A percentile compares a stretch with the other conserved stretches of the same genome.
Conservation (phyloP, 35 echinoderm and acorn worm genomes). For the Hemicentrotus pulcherrimus region DNA sequence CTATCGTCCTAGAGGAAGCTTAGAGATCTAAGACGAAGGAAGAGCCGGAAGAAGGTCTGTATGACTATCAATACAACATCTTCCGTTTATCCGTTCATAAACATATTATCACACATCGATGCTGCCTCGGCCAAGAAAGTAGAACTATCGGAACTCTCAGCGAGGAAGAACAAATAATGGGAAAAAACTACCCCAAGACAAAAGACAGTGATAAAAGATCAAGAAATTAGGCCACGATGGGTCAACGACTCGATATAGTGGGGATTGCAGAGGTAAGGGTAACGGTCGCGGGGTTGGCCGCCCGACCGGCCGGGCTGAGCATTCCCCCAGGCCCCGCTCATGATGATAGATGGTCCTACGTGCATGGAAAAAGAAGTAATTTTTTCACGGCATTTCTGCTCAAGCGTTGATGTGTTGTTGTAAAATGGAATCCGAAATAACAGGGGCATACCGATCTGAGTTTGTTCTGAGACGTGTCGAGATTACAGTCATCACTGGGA, state of each 20-base stretch:
- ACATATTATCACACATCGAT: conserved; percentile 29
- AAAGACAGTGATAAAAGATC: conserved; percentile 49
- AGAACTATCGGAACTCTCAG: conserved; percentile 41
- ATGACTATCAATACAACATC: conserved; percentile 44
- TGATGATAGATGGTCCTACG: conserved; percentile 39
- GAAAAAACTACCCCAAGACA: conserved; percentile 35
- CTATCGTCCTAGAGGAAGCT: neutral
- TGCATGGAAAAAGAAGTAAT: conserved; percentile 53
- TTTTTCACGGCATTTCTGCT: conserved; percentile 53
- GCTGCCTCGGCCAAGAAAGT: conserved; percentile 14
- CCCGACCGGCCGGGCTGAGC: conserved; percentile 33
- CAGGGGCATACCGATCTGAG: conserved; percentile 27
- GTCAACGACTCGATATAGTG: conserved; percentile 14
- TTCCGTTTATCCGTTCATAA: conserved; percentile 50
- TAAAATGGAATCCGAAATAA: conserved; percentile 46
- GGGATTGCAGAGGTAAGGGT: neutral
- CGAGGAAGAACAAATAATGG: conserved; percentile 31
- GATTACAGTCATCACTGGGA: conserved; percentile 19
- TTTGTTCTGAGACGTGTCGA: conserved; percentile 26
- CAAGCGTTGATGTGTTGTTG: conserved; percentile 53
- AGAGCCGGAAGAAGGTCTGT: conserved; percentile 22
- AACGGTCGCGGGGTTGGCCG: conserved; percentile 40
- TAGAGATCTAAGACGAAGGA: neutral
- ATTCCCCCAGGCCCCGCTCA: conserved; percentile 23
- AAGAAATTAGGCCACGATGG: conserved; percentile 42